Conservation (phyloP, 1,140 invertebrate genomes). For the Habropoda laboriosa region DNA sequence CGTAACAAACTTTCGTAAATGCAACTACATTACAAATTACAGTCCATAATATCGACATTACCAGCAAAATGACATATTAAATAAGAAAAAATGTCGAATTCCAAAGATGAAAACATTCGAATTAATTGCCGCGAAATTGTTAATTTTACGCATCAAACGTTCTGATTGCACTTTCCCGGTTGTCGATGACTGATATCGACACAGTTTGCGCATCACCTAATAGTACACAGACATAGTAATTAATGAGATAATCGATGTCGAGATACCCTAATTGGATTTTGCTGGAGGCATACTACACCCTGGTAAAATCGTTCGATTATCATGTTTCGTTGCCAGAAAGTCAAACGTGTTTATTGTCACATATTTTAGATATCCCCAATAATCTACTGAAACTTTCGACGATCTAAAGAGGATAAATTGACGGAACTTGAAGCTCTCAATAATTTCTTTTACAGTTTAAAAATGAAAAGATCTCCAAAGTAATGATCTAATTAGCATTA, state of each 20-base stretch:
- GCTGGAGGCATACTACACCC: background rate
- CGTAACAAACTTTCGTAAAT: too few species aligned
- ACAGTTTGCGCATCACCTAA: conserved; percentile 5
- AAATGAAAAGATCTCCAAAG: too few species aligned
- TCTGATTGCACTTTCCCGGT: conserved; percentile 19
- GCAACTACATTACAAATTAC: too few species aligned
- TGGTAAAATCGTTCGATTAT: background rate
- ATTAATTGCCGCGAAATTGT: conserved; percentile 7
- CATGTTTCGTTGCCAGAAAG: background rate
- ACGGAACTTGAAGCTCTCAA: too few species aligned
- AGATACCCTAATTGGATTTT: conserved; percentile 26
- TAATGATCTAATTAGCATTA: background rate
- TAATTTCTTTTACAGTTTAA: too few species aligned
- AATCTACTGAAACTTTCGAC: too few species aligned
- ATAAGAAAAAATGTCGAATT: too few species aligned
- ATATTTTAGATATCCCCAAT: rapidly evolving
- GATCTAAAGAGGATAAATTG: background rate
- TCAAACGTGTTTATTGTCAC: background rate
- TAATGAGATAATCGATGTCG: conserved; percentile 22
- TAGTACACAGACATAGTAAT: conserved; percentile 32
- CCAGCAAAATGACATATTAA: too few species aligned
- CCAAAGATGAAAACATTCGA: background rate
- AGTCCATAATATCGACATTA: too few species aligned
- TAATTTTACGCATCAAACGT: conserved; percentile 6
- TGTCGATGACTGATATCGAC: conserved; percentile 14